These are phyloP conservation scores for Polypterus bichir DNA, from an alignment of 2,113 vertebrate genomes.

Conservation along the genomic window DNA sequence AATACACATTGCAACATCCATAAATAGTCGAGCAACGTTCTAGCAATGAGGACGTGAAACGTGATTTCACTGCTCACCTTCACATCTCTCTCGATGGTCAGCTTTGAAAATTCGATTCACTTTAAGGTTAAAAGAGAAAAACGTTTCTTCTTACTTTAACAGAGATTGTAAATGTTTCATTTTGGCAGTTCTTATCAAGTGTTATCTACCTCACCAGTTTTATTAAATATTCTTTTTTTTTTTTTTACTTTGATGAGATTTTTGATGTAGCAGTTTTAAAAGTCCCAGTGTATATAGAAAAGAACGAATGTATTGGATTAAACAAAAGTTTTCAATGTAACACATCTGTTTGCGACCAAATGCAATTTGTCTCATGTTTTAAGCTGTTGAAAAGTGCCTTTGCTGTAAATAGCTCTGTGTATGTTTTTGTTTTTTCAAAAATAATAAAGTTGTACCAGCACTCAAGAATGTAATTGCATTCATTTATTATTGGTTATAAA, in stretches of 20 bases:
- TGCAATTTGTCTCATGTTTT: neutral
- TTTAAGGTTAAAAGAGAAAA: constrained; percentile 11
- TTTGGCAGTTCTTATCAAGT: constrained; percentile 33
- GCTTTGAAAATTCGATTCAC: too few relatives aligned
- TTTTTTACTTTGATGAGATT: constrained; percentile 29
- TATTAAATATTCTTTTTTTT: constrained; percentile 26
- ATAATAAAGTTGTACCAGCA: constrained; percentile 41
- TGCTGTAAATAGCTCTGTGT: constrained; percentile 46
- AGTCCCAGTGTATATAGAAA: constrained; percentile 6
- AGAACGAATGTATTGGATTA: too few relatives aligned
- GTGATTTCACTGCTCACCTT: too few relatives aligned
- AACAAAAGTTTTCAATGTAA: too few relatives aligned
- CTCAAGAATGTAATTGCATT: neutral
- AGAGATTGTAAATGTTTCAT: constrained; percentile 48
- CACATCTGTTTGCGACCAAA: too few relatives aligned
- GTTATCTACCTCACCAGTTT: constrained; percentile 80
- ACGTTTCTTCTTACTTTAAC: constrained; percentile 29
- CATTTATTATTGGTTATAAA: too few relatives aligned
- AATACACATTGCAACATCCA: too few relatives aligned
- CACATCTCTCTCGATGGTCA: too few relatives aligned
- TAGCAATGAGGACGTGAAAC: too few relatives aligned
- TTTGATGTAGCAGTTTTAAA: constrained; percentile 19
- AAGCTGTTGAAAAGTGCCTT: constrained; percentile 13
- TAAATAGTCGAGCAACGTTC: too few relatives aligned
- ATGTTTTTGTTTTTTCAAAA: constrained; percentile 33